Base-by-base conservation (phyloP, 2,113 vertebrate genomes). In the Perca flavescens region DNA sequence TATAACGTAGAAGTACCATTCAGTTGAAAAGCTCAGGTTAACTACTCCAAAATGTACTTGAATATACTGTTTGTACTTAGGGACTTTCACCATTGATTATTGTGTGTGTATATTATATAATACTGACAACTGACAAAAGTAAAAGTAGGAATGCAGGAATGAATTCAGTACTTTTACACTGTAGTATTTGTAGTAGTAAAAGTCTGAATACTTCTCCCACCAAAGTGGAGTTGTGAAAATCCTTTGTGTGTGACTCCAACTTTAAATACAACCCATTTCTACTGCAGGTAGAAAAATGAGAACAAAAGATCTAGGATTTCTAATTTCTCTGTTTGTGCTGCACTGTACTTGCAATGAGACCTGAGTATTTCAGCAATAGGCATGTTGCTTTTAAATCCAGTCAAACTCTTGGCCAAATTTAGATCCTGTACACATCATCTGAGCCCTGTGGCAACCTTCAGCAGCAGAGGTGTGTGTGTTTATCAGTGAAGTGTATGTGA, bases 321-420 rank as follows among this genome's bases (percentile, higher is more conserved):
- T 61, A 1, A 47, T 54, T 54, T 19, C 12, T n/a, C 16, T 64
- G 34, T 71, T 58, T 25, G 34, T 6, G 34, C 34, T 34, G 1
- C 14, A 9, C 19, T 11, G 11, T 52, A 1, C 21, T 49, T 53
- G 12, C 13, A 54, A 5, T 63, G n/a, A 63, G n/a, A 49, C 14
- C 46, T 34, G 19, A 50, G 9, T 13, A 14, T 79, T 86, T 65
- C 61, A 67, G 46, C 22, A 71, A 57, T 72, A 22, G 76, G 16
- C 53, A 9, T 2, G 0, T 66, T 58, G 17, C 78, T 80, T 80
- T 79, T 53, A 73, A 77, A 57, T 62, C 74, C 65, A 71, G 22
- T 78, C 64, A 69, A 76, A 82, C 77, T 80, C 62, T 67, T 74
- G 40, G n/a, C 72, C 65, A 86, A 76, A 85, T 76, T 34, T 61